Base-by-base conservation (phyloP, 1,140 invertebrate genomes). In the Trichonephila clavipes region DNA sequence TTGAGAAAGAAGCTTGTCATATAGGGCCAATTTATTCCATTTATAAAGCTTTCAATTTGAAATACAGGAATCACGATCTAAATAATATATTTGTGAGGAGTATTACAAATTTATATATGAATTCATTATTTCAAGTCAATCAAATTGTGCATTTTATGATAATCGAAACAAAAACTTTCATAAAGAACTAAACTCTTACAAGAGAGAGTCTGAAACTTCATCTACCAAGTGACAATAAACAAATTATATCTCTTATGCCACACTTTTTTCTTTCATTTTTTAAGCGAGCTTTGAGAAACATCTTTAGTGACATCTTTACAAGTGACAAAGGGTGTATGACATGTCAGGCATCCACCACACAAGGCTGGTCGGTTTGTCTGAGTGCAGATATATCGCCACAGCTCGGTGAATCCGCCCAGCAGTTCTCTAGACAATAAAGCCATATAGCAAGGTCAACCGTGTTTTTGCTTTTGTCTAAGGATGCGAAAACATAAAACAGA, bases 251-350 rank as follows among this genome's bases (percentile, higher is more conserved):
- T 24, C 28, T 77, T 16, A 28, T 77, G 72, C 34, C 28, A 77
- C 72, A 77, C 72, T 77, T 77, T 77, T 77, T 77, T 77, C 69
- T 28, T 77, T 77, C 72, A 28, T 34, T 77, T 77, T 77, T 77
- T 77, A 16, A 77, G 28, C 34, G 34, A 77, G 72, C 72, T 77
- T 77, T 77, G 28, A 77, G 40, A 77, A 77, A 58, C 83, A 85
- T 85, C 83, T 85, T 61, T 59, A 61, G 83, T 66, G 69, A 62
- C 58, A 81, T 90, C 66, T 90, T 90, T 58, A 90, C 72, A 82
- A 82, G 72, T 82, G 89, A 62, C 89, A 81, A 28, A 90, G 69
- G 69, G 89, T 90, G 89, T 82, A 90, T 90, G 89, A 90, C 89
- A 90, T 44, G 89, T 69, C 66, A 90, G 72, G 69, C 44, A 82